Evolutionary conservation across 2,888 invertebrate genomes (phyloP).

Genomic region (Lasioglossum malachurum): DNA sequence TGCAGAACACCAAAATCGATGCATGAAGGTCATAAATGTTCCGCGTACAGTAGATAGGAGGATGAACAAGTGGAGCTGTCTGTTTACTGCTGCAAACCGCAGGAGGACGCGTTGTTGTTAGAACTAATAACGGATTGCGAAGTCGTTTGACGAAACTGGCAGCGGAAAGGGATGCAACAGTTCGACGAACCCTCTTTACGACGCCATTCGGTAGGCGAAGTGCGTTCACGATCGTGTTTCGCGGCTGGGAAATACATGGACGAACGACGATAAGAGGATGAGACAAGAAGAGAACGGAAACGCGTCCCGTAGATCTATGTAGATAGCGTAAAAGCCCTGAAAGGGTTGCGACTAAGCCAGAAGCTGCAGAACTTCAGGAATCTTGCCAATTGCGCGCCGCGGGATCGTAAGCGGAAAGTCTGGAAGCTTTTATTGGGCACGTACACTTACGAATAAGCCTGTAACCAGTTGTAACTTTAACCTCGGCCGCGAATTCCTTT

Average conservation of each 20-base stretch:
- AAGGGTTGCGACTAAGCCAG: slow-evolving; percentile 40
- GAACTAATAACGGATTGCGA: slow-evolving; percentile 27
- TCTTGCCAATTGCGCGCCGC: slow-evolving; percentile 50
- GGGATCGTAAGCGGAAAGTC: slow-evolving; percentile 35
- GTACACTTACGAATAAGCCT: slow-evolving; percentile 50
- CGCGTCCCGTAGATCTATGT: slow-evolving; percentile 37
- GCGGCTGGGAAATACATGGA: slow-evolving; percentile 45
- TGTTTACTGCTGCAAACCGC: background rate
- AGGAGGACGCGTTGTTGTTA: background rate
- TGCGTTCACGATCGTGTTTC: slow-evolving; percentile 48
- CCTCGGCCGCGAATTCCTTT: slow-evolving; percentile 16
- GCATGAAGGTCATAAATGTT: too few relatives aligned
- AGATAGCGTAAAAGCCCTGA: slow-evolving; percentile 45
- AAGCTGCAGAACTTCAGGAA: slow-evolving; percentile 32
- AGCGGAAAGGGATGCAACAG: background rate
- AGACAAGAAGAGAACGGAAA: slow-evolving; percentile 23
- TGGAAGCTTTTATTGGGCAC: slow-evolving; percentile 59
- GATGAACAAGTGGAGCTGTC: background rate
- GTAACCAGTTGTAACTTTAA: slow-evolving; percentile 55
- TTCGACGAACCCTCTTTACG: slow-evolving; percentile 46
- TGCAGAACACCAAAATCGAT: too few relatives aligned
- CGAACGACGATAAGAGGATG: slow-evolving; percentile 27
- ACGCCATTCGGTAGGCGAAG: slow-evolving; percentile 43
- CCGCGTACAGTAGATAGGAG: too few relatives aligned
- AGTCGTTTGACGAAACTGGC: slow-evolving; percentile 28